Conservation (phyloP, 2,797 vertebrate genomes). For the Sebastes oblongus region DNA sequence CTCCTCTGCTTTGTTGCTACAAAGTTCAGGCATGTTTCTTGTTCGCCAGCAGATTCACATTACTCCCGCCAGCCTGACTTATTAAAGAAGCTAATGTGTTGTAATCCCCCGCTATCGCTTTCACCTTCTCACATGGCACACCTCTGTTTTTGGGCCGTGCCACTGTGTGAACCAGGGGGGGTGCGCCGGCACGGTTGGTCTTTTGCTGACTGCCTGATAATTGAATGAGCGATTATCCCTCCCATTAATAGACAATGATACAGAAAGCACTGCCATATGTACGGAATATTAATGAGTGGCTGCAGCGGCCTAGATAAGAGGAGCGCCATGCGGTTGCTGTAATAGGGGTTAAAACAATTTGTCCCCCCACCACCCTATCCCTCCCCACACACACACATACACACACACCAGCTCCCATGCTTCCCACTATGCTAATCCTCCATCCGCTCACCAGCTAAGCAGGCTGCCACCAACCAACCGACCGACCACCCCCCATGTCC, state of each 20-base stretch:
- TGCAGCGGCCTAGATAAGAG: slow-evolving; percentile 95
- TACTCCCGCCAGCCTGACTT: slow-evolving; percentile 60
- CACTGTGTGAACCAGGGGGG: slow-evolving; percentile 74
- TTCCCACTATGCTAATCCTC: slow-evolving; percentile 68
- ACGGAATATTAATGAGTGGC: slow-evolving; percentile 99
- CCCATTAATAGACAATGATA: slow-evolving; percentile 99
- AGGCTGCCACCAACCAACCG: slow-evolving; percentile 48
- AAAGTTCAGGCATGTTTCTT: slow-evolving; percentile 65
- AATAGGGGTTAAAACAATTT: slow-evolving; percentile 87
- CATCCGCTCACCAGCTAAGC: slow-evolving; percentile 51
- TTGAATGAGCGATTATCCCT: slow-evolving; percentile 99
- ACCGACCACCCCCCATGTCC: slow-evolving; percentile 37
- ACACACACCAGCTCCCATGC: slow-evolving; percentile 27
- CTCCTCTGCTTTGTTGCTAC: slow-evolving; percentile 49
- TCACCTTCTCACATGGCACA: slow-evolving; percentile 86
- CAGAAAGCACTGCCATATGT: slow-evolving; percentile 91
- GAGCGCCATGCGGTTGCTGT: slow-evolving; percentile 70
- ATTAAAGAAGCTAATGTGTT: slow-evolving; percentile 86
- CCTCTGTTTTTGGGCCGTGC: slow-evolving; percentile 81
- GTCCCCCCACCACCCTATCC: slow-evolving; percentile 60
- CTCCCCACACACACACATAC: slow-evolving; percentile 1
- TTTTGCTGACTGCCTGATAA: slow-evolving; percentile 95
- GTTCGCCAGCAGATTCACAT: slow-evolving; percentile 41
- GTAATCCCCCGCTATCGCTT: slow-evolving; percentile 89
- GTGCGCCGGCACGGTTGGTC: slow-evolving; percentile 82